phyloP scores from a whole-genome alignment of 2,888 invertebrate species.

The Spodoptera littoralis region DNA sequence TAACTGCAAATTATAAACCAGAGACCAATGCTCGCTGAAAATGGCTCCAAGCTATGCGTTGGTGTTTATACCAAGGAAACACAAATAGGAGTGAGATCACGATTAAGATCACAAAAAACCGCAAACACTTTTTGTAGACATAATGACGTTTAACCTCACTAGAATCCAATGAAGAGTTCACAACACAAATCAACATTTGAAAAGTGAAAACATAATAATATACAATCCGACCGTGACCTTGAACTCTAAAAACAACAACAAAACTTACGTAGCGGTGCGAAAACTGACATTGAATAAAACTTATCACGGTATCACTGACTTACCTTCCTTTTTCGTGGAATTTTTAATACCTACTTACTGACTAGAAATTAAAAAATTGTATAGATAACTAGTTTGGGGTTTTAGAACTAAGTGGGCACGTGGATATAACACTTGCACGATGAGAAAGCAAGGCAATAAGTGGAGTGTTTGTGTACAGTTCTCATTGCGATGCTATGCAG shows the following conservation, averaged over 20 bases:
- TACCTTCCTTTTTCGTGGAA: conserved; percentile 87
- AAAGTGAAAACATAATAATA: conserved; percentile 49
- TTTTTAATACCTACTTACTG: conserved; percentile 73
- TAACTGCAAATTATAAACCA: conserved; percentile 18
- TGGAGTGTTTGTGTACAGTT: conserved; percentile 69
- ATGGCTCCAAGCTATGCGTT: conserved; percentile 27
- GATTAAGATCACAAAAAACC: conserved; percentile 35
- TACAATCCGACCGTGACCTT: conserved; percentile 36
- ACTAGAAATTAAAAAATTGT: conserved; percentile 50
- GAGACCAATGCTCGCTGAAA: conserved; percentile 32
- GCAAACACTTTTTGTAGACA: conserved; percentile 16
- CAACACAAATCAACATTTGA: conserved; percentile 21
- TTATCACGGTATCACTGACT: conserved; percentile 61
- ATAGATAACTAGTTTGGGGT: conserved; percentile 43
- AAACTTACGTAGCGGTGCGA: conserved; percentile 25
- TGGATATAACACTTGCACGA: conserved; percentile 77
- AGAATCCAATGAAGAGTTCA: conserved; percentile 13
- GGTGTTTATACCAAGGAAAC: conserved; percentile 30
- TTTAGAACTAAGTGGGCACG: conserved; percentile 74
- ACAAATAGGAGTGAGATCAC: conserved; percentile 38
- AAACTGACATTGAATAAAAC: conserved; percentile 17
- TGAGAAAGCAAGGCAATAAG: conserved; percentile 68
- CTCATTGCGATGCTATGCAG: conserved; percentile 80
- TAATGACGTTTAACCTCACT: conserved; percentile 5
- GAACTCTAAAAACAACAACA: conserved; percentile 42